Conservation (phyloP, 1,140 invertebrate species). For the Anastrepha ludens region DNA sequence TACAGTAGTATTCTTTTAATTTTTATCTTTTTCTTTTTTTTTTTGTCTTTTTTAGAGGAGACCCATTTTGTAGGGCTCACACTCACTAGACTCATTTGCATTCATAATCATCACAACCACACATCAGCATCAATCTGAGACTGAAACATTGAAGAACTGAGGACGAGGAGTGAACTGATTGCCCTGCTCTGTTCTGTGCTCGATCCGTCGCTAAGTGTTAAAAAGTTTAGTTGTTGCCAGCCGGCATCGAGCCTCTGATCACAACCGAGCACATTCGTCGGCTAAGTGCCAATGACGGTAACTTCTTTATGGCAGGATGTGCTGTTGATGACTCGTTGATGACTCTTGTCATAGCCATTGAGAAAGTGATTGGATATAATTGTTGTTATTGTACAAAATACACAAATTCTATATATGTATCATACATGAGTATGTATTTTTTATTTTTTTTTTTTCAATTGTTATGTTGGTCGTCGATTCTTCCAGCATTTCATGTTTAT, state of each 20-base stretch:
- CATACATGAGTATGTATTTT: not conserved
- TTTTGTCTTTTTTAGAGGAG: slow-evolving; percentile 15
- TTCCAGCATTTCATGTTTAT: slow-evolving; percentile 48
- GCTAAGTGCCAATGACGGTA: slow-evolving; percentile 38
- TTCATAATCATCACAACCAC: slow-evolving; percentile 56
- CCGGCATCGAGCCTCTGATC: not conserved
- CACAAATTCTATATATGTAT: not conserved
- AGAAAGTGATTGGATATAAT: slow-evolving; percentile 12
- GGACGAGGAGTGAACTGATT: not conserved
- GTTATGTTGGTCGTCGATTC: not conserved
- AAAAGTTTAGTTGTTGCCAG: not conserved
- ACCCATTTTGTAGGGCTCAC: slow-evolving; percentile 56
- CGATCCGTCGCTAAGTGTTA: not conserved
- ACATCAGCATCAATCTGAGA: not conserved
- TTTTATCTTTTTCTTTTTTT: not conserved
- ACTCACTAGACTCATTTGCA: slow-evolving; percentile 55
- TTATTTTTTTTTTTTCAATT: not conserved
- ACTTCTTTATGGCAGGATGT: slow-evolving; percentile 50
- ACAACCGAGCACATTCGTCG: not conserved
- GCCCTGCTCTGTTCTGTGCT: not conserved
- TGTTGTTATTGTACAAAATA: slow-evolving; percentile 28
- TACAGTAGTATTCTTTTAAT: slow-evolving; percentile 11
- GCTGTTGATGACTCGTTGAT: slow-evolving; percentile 38
- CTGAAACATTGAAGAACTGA: not conserved
- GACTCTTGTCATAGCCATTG: not conserved